Base-by-base conservation (phyloP, 2,888 invertebrate species). In the Phortica okadai region DNA sequence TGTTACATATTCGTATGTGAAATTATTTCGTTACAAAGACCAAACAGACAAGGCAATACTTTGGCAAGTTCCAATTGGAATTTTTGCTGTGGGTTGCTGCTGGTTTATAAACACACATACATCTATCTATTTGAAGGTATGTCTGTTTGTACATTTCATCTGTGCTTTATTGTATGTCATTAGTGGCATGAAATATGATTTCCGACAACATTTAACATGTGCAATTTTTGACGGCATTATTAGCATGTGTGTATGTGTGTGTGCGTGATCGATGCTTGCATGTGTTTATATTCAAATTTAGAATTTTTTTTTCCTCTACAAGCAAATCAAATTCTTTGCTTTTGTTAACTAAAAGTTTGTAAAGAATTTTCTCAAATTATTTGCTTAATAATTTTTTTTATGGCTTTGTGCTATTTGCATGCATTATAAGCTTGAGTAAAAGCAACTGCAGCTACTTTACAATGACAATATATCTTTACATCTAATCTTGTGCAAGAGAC, bases 1-100 rank as follows among this genome's bases (percentile, higher is more conserved):
- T 74, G 75, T 72, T 72, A 50, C 66, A 67, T 33, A 74, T 72
- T 72, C 56, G 70, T 72, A 56, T 72, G 70, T 25, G 70, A 77
- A 74, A 64, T 67, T 72, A 50, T 74, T 67, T 75, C 64, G 67
- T 76, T 76, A 21, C 59, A 75, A 45, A 41, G 76, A 56, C 33
- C 33, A 73, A 58, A 73, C 8, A 14, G 50, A 3, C 50, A 21
- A 56, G 59, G 59, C 59, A 50, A 16, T 62, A 6, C 25, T 25
- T 62, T 62, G 25, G 25, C 62, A 62, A 25, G 14, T 33, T 56
- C 14, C 21, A 14, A 10, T 25, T 54, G 56, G 14, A 54, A 25
- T 56, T 50, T 41, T 8, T 11, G 70, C 70, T 72, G 70, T 72
- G 70, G 70, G 70, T 14, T 56, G 70, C 70, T 72, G 70, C 54